phyloP scores from a whole-genome alignment of 2,888 invertebrate species.

The Ophonus ardosiacus region DNA sequence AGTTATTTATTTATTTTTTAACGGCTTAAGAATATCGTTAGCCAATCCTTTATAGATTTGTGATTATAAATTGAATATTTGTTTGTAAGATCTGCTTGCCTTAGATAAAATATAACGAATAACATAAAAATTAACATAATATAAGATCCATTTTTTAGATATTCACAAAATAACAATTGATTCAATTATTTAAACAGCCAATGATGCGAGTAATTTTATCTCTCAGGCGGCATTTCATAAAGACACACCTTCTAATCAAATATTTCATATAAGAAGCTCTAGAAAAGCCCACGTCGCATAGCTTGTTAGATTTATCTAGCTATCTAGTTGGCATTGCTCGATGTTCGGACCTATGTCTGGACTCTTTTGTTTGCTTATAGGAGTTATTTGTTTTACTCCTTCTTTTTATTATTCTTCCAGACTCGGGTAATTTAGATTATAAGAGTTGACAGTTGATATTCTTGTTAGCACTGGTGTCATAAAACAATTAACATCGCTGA shows the following conservation, averaged over 20 bases:
- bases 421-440: conserved; percentile 42
- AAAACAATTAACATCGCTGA: conserved; percentile 41
- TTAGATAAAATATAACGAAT: neutral
- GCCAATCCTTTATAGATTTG: neutral
- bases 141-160: too few species aligned
- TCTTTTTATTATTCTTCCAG: conserved; percentile 38
- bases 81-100: neutral
- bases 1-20: neutral
- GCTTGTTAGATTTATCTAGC: conserved; percentile 44
- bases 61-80: neutral
- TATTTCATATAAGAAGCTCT: conserved; percentile 40
- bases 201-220: neutral
- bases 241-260: conserved; percentile 57
- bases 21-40: neutral
- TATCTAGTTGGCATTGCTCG: conserved; percentile 29
- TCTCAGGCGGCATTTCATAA: neutral
- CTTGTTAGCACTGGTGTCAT: conserved; percentile 28
- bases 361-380: conserved; percentile 42
- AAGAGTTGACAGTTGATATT: conserved; percentile 42
- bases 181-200: neutral
- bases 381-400: conserved; percentile 44
- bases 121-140: neutral
- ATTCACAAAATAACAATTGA: neutral
- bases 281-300: conserved; percentile 23
- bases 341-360: neutral